phyloP scores from a whole-genome alignment of 2,888 invertebrate species.

The Halictus quadricinctus region DNA sequence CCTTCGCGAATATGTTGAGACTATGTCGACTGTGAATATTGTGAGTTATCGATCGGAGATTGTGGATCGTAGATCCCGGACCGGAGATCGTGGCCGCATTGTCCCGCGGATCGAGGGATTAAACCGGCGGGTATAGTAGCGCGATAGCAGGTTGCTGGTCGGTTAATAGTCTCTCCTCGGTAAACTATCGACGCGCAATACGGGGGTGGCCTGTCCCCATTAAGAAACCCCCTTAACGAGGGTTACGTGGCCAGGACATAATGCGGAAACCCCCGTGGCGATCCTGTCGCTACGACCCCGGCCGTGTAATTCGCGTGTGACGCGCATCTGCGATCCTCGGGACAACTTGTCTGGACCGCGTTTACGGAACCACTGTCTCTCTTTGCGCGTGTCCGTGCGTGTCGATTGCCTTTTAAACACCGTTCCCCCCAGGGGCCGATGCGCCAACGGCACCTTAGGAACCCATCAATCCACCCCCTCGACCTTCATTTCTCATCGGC shows the following conservation, averaged over 20 bases:
- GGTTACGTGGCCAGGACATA: conserved; percentile 67
- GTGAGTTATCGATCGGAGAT: not conserved
- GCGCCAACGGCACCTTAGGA: not conserved
- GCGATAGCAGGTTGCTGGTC: conserved; percentile 60
- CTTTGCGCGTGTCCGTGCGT: not conserved
- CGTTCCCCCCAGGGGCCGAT: not conserved
- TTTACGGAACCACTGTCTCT: not conserved
- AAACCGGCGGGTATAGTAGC: conserved; percentile 45
- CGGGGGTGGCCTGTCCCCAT: conserved; percentile 61
- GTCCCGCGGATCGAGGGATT: conserved; percentile 53
- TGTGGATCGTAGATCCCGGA: not conserved
- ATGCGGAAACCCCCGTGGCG: conserved; percentile 65
- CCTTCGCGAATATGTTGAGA: too few relatives aligned
- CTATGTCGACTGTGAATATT: not conserved
- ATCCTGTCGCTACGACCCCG: conserved; percentile 54
- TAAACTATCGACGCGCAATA: conserved; percentile 68
- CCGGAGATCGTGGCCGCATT: not conserved
- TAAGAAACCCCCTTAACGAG: conserved; percentile 72
- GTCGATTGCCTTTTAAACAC: not conserved
- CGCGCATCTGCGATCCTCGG: conserved; percentile 66
- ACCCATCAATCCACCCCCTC: not conserved
- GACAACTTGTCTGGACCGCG: not conserved
- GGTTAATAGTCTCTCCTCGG: conserved; percentile 61
- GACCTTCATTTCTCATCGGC: not conserved
- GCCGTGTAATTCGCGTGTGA: conserved; percentile 65